A percentile compares a stretch with the other conserved stretches of the same genome.
These are phyloP conservation scores for Enteromius trimaculatus DNA, from an alignment of 2,797 vertebrate genomes.

Conservation along the genomic window DNA sequence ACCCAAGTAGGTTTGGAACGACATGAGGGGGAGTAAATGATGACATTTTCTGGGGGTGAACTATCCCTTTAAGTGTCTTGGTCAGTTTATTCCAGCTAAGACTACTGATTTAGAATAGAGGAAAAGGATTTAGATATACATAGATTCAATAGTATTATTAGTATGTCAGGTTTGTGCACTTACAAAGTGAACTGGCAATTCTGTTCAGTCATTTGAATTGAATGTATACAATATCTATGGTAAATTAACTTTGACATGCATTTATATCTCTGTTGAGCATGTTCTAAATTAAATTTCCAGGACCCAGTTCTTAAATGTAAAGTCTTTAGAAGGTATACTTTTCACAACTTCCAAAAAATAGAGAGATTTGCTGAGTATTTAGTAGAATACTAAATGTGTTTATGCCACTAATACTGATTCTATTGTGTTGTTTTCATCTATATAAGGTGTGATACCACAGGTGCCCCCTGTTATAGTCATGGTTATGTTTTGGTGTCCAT, in stretches of 20 bases:
- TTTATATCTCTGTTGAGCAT: background rate
- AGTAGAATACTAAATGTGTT: background rate
- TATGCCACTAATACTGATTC: background rate
- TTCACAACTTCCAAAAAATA: background rate
- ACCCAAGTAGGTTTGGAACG: background rate
- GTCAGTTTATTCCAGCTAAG: background rate
- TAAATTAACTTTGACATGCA: background rate
- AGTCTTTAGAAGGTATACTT: background rate
- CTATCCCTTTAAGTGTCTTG: background rate
- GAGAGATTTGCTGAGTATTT: background rate
- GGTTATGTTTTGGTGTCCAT: conserved; percentile 40
- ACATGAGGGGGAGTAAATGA: background rate
- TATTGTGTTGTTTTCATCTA: conserved; percentile 19
- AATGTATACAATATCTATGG: background rate
- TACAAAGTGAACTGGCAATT: background rate
- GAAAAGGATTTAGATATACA: background rate
- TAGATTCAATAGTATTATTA: background rate
- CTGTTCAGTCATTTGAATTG: background rate
- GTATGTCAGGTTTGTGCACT: background rate
- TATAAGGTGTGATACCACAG: conserved; percentile 19
- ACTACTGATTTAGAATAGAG: background rate
- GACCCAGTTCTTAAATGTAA: background rate
- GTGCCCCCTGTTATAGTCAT: conserved; percentile 29
- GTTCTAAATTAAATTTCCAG: background rate
- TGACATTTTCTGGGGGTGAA: background rate